Base-by-base conservation (phyloP, 1,140 invertebrate genomes). In the Triops longicaudatus region DNA sequence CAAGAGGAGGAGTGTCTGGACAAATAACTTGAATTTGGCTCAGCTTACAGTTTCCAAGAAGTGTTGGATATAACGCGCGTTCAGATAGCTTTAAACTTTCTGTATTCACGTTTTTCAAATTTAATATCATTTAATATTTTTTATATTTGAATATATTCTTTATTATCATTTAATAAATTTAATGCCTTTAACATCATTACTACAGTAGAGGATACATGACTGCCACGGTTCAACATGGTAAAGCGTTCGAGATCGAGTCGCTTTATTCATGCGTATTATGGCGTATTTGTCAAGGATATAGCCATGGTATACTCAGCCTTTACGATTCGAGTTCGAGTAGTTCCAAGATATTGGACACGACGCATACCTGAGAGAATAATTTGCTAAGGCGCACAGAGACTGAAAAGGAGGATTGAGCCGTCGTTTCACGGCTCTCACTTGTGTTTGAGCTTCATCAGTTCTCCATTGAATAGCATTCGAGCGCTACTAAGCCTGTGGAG, bases 401-500 rank as follows among this genome's bases (percentile, higher is more conserved):
- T 63, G 50, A 63, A 63, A 63, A 63, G 50, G 50, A 63, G 50
- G 50, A 63, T 63, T 63, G 50, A 63, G 50, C 50, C 50, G 50
- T 63, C 50, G 50, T 63, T 63, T 63, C 50, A 63, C 50, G 50
- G 50, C 50, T 63, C 50, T 63, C 50, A 63, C 50, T 63, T 22
- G 50, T 63, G 50, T 63, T 63, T 63, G 50, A 63, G 50, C 50
- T 63, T 63, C 50, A 63, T 63, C 50, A 63, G 50, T 9, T 63
- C 50, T 17, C 50, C 22, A 63, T 63, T 63, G 50, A 63, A 63
- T 63, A 63, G 50, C 50, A 63, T 63, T 63, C 50, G 22, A 63
- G 50, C 17, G 50, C 50, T 14, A 63, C 50, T 63, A 63, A 63
- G 50, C 50, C 50, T 63, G 50, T 63, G n/a, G 50, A 63, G 50